Conservation (phyloP, 2,888 invertebrate genomes). For the Lasioglossum marginatum region DNA sequence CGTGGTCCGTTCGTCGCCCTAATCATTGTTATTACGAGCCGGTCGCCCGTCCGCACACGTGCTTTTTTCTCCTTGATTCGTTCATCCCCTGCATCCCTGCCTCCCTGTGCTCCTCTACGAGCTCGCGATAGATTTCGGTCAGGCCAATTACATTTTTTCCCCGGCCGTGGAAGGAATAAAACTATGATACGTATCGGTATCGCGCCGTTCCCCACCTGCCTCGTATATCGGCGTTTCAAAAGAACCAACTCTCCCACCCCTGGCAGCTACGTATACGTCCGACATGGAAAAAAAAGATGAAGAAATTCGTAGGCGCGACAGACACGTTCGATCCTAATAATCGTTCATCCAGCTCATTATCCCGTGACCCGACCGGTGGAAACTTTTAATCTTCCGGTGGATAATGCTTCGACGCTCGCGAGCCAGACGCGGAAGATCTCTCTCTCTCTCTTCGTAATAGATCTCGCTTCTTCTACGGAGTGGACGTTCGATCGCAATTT, state of each 20-base stretch:
- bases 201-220: conserved; percentile 72
- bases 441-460: conserved; percentile 8
- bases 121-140: conserved; percentile 73
- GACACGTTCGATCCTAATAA: conserved; percentile 70
- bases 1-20: conserved; percentile 79
- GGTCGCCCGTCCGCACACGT: conserved; percentile 75
- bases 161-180: conserved; percentile 71
- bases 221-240: conserved; percentile 54
- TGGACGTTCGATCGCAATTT: background rate
- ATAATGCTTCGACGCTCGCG: conserved; percentile 12
- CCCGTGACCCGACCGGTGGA: conserved; percentile 46
- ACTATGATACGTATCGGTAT: conserved; percentile 69
- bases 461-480: background rate
- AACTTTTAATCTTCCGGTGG: conserved; percentile 42
- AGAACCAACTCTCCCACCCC: conserved; percentile 24
- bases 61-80: conserved; percentile 64
- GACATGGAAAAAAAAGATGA: conserved; percentile 9
- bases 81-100: conserved; percentile 56
- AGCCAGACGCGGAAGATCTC: conserved; percentile 47
- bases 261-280: background rate
- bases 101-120: conserved; percentile 9
- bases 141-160: conserved; percentile 76
- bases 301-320: conserved; percentile 65
- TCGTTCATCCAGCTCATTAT: conserved; percentile 60
- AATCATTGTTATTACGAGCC: conserved; percentile 82